These are phyloP conservation scores for Augiades crinisus DNA, from an alignment of 2,888 invertebrate genomes.

Conservation along the genomic window DNA sequence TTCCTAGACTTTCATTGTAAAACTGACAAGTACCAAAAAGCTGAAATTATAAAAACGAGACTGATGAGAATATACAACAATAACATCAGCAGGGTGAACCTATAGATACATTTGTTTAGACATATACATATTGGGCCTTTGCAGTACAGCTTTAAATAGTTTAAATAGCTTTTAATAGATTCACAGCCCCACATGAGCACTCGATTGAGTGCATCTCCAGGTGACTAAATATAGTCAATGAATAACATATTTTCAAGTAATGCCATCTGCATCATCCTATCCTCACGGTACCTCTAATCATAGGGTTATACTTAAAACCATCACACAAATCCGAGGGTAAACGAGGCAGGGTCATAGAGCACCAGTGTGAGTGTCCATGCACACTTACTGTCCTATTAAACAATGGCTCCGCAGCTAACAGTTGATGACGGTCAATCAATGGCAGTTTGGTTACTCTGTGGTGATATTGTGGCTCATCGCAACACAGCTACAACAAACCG, in stretches of 20 bases:
- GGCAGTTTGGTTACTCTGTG: no score
- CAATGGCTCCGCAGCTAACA: neutral
- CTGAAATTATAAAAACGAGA: neutral
- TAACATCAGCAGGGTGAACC: neutral
- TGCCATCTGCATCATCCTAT: no score
- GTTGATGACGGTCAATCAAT: no score
- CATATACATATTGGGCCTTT: conserved; percentile 10
- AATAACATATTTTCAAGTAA: neutral
- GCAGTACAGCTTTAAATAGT: conserved; percentile 14
- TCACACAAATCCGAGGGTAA: conserved; percentile 14
- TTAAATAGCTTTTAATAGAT: conserved; percentile 17
- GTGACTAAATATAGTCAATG: conserved; percentile 15
- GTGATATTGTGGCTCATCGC: no score
- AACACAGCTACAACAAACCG: no score
- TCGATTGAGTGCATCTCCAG: neutral
- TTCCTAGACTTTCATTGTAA: neutral
- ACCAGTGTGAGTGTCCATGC: neutral
- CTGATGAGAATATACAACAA: neutral
- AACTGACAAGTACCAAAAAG: neutral
- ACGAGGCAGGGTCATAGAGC: neutral
- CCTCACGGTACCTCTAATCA: neutral
- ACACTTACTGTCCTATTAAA: conserved; percentile 3
- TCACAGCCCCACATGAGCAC: conserved; percentile 15
- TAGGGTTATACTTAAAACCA: neutral
- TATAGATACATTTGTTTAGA: neutral